Evolutionary conservation across 2,888 invertebrate species (phyloP).

Genomic region (Ormyrus labotus): DNA sequence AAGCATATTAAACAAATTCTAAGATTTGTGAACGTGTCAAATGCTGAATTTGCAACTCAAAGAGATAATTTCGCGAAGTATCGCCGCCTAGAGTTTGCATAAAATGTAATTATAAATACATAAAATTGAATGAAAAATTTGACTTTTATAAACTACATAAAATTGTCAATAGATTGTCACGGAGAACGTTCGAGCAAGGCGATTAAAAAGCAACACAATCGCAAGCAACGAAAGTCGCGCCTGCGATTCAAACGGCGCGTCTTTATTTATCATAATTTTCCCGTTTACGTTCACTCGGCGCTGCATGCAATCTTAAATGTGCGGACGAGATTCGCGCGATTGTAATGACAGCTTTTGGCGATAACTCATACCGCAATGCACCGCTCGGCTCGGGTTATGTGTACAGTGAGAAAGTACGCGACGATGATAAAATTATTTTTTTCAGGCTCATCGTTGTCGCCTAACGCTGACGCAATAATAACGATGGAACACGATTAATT

Average conservation of each 20-base stretch:
- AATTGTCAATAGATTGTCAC: no score
- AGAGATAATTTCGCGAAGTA: no score
- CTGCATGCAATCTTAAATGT: constrained; percentile 11
- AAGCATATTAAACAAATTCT: no score
- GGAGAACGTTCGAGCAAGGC: background rate
- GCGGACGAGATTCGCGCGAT: constrained; percentile 5
- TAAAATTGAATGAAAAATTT: no score
- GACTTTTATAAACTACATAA: no score
- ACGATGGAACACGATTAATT: constrained; percentile 21
- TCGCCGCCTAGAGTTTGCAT: no score
- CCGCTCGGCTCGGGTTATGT: background rate
- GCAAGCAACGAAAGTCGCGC: background rate
- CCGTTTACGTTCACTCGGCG: constrained; percentile 22
- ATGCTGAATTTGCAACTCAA: no score
- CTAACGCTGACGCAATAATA: constrained; percentile 17
- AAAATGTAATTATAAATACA: no score
- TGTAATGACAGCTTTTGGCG: constrained; percentile 40
- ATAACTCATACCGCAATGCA: constrained; percentile 32
- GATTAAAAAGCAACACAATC: constrained; percentile 13
- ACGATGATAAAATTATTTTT: constrained; percentile 30
- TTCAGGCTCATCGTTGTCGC: background rate
- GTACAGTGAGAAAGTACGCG: background rate
- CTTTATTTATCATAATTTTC: constrained; percentile 21
- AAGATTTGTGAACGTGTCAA: no score
- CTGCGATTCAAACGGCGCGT: background rate